These are phyloP conservation scores for Hyppa rectilinea DNA, from an alignment of 2,888 invertebrate genomes.

Conservation along the genomic window DNA sequence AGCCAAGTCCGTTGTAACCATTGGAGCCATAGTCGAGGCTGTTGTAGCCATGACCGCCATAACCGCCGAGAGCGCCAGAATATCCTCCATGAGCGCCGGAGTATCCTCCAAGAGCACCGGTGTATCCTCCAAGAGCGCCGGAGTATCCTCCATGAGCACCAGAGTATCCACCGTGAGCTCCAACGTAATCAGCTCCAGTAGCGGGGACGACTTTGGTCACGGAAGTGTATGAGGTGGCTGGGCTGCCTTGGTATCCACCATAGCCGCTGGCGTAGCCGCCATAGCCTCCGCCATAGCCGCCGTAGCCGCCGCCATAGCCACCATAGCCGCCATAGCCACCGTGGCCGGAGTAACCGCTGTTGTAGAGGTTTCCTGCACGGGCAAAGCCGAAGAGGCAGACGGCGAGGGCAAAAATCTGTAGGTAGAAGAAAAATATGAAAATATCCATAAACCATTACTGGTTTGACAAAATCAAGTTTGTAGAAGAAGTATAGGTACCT, in stretches of 20 bases:
- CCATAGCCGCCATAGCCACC: constrained; percentile 56
- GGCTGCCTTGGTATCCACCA: constrained; percentile 58
- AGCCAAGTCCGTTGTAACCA: constrained; percentile 50
- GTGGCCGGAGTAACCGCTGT: constrained; percentile 41
- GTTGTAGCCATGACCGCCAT: constrained; percentile 58
- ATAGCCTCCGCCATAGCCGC: constrained; percentile 39
- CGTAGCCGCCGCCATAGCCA: constrained; percentile 42
- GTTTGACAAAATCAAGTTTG: too few relatives aligned
- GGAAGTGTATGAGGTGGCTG: constrained; percentile 66
- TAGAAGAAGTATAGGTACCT: too few relatives aligned
- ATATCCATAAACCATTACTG: too few relatives aligned
- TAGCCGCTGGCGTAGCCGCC: constrained; percentile 51
- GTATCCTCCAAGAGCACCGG: constrained; percentile 33
- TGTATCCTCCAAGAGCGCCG: constrained; percentile 43
- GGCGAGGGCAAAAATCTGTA: constrained; percentile 73
- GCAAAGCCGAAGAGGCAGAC: constrained; percentile 76
- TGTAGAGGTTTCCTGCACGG: constrained; percentile 71
- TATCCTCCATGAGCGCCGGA: constrained; percentile 44
- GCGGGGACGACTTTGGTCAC: constrained; percentile 65
- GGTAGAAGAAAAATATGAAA: constrained; percentile 11
- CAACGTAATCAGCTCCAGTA: constrained; percentile 41
- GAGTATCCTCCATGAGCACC: constrained; percentile 42
- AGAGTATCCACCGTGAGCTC: constrained; percentile 41
- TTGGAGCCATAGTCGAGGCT: constrained; percentile 51
- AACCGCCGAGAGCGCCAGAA: constrained; percentile 44